Evolutionary conservation across 2,113 vertebrate species (phyloP), one percentile per base, ranked within the genome.

Genomic region (Geococcyx californianus): DNA sequence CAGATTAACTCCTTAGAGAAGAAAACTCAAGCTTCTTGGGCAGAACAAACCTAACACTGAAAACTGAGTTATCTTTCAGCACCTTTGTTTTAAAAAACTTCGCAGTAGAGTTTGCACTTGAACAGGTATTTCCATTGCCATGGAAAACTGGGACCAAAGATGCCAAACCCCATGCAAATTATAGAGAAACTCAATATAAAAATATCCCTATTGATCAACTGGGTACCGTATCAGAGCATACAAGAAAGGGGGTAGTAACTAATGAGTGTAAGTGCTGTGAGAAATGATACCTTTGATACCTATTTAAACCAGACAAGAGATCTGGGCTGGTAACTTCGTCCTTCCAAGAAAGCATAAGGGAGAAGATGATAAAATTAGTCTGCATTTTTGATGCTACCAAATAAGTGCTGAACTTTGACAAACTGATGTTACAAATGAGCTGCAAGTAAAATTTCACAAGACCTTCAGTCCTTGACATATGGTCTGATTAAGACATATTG

Each of bases 401-500:
- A 55, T 34, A 76, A 79, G 51, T 15, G 13, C 51, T 90, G 72
- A 88, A 70, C 67, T 91, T 95, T 5, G 4, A 94, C 66, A 82
- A 94, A 94, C 28, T 74, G 56, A n/a, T 10, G 3, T 80, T 82
- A 74, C 45, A 91, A 94, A 79, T 73, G n/a, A 20, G 23, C 76
- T 88, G 68, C n/a, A 56, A 62, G 67, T 70, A 63, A 95, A 81
- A 79, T 82, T 94, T 94, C 72, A 33, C 36, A 90, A 60, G 73
- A 82, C 24, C 19, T 88, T 93, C 44, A 28, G 28, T 90, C 62
- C 83, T 82, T 91, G 85, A 86, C 62, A 13, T 18, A 21, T 33
- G 15, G 38, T 87, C 83, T 91, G 82, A 92, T 94, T 95, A 94
- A 95, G 94, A 96, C 86, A 17, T 56, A 94, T 85, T 52, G 63